phyloP scores from a whole-genome alignment of 1,140 invertebrate genomes.

The Platorchestia sp. region DNA sequence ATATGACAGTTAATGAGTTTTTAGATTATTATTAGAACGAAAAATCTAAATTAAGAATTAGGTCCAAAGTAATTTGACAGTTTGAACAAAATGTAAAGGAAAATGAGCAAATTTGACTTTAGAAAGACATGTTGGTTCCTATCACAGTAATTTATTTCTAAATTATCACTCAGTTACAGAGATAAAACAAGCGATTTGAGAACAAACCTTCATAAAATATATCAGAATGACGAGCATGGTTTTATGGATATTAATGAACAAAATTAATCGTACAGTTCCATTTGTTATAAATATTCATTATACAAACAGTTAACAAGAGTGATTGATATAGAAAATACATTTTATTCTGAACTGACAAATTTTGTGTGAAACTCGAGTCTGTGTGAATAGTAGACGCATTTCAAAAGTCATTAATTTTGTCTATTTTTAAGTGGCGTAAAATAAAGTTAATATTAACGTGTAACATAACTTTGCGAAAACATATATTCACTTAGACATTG shows the following conservation, averaged over 20 bases:
- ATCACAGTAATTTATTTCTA: neutral
- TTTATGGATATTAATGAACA: no score
- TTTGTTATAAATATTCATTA: no score
- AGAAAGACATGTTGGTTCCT: neutral
- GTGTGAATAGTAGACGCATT: neutral
- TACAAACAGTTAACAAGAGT: no score
- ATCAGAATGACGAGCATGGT: no score
- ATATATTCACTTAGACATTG: neutral
- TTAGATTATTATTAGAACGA: neutral
- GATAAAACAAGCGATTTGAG: no score
- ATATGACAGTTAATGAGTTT: neutral
- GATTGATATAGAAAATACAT: no score
- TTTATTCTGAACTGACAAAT: no score
- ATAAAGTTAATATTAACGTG: neutral
- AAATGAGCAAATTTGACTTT: neutral
- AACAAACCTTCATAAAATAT: no score
- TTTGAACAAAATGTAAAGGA: neutral
- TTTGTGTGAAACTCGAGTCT: neutral
- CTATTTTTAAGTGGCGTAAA: neutral
- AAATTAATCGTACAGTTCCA: no score
- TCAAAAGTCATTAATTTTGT: neutral
- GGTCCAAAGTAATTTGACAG: neutral
- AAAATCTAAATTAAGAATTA: neutral
- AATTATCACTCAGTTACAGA: neutral
- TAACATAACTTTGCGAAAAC: neutral